phyloP scores from a whole-genome alignment of 2,113 vertebrate genomes.

The Lynx canadensis region DNA sequence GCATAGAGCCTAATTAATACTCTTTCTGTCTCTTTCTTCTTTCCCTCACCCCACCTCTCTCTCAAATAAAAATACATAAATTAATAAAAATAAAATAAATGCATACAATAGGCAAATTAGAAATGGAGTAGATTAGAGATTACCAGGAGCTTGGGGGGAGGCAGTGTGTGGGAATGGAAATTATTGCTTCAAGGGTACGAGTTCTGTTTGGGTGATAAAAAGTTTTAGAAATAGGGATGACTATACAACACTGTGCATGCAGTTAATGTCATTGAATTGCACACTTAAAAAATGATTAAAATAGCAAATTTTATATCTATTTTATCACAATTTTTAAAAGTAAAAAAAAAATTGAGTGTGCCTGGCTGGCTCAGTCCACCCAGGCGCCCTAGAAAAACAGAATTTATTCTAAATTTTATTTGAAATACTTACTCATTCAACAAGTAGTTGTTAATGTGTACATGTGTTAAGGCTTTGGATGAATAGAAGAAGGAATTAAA shows the following conservation, averaged over 20 bases:
- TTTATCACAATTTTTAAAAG: constrained; percentile 11
- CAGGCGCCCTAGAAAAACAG: neutral
- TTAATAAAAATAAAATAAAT: neutral
- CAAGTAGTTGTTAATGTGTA: neutral
- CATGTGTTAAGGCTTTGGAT: neutral
- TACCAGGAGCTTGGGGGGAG: neutral
- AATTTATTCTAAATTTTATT: constrained; percentile 34
- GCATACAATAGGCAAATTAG: neutral
- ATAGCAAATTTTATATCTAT: neutral
- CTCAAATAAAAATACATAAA: too few relatives aligned
- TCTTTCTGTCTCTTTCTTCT: too few relatives aligned
- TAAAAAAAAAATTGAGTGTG: neutral
- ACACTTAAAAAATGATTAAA: neutral
- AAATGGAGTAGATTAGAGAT: constrained; percentile 7
- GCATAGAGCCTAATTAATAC: too few relatives aligned
- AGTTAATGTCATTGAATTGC: neutral
- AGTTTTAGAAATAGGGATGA: constrained; percentile 14
- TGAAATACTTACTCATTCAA: constrained; percentile 41
- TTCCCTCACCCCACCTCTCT: too few relatives aligned
- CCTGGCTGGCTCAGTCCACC: neutral
- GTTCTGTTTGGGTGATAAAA: neutral
- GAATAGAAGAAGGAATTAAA: neutral
- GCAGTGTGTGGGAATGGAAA: neutral
- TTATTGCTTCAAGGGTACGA: neutral
- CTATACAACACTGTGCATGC: neutral